Evolutionary conservation across 2,113 vertebrate species (phyloP).

Genomic region (Notarius lentiginosus): DNA sequence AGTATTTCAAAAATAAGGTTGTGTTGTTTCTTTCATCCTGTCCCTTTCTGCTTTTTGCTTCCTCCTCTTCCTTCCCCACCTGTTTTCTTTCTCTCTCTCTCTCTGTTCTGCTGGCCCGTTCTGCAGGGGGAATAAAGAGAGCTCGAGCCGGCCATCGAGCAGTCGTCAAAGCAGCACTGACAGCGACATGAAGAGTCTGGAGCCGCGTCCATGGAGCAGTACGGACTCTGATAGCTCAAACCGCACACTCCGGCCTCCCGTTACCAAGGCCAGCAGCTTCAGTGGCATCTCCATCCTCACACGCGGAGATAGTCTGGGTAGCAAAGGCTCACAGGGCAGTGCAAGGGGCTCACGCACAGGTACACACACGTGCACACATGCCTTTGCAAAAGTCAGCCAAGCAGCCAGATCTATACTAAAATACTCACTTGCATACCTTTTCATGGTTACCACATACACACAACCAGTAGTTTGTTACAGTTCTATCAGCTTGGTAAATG

Average conservation of each 20-base stretch:
- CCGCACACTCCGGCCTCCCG: conserved; percentile 87
- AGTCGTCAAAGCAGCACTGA: conserved; percentile 99
- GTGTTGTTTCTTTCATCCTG: conserved; percentile 1
- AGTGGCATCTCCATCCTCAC: conserved; percentile 98
- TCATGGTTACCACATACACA: neutral
- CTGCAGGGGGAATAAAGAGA: conserved; percentile 86
- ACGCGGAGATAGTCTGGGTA: conserved; percentile 91
- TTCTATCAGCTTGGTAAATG: neutral
- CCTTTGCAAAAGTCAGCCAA: neutral
- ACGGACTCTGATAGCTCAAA: conserved; percentile 93
- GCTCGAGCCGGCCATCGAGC: conserved; percentile 85
- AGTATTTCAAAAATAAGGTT: neutral
- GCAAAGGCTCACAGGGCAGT: conserved; percentile 82
- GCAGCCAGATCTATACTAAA: neutral
- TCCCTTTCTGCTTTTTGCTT: conserved; percentile 10
- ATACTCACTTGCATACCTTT: neutral
- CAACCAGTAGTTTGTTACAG: neutral
- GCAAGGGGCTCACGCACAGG: conserved; percentile 86
- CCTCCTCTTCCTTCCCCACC: neutral
- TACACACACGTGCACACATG: conserved; percentile 53
- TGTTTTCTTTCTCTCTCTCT: conserved; percentile 37
- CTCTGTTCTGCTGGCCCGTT: conserved; percentile 1
- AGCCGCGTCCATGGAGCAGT: conserved; percentile 98
- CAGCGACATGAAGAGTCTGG: conserved; percentile 92
- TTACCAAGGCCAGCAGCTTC: conserved; percentile 99